Evolutionary conservation across 2,888 invertebrate genomes (phyloP), one percentile per base, ranked within the genome.

Genomic region (Andrena minutula): DNA sequence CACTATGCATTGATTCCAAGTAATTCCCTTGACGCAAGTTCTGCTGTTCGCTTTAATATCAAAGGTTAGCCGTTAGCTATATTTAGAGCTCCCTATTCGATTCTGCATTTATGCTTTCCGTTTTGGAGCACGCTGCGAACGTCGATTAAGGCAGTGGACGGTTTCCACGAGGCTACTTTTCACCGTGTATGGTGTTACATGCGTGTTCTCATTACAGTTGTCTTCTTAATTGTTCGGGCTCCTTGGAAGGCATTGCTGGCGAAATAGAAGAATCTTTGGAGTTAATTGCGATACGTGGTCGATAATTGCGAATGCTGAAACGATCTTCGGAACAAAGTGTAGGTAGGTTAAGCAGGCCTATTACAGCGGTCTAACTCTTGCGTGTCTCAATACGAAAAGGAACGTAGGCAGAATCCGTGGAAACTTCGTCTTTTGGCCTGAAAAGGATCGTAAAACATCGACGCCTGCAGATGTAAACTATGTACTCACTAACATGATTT

Each of bases 131-230:
- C 32, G 28, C 10, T 20, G 53, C 35, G 12, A 53, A 30, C 35
- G 68, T 30, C 53, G 51, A 35, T 53, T 68, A 68, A 68, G 68
- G 68, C 23, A 53, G 32, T 8, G 23, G 12, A 26, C 28, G 51
- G 51, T 66, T 30, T 56, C 30, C 12, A 30, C 8, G 30, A 12
- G 23, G 6, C 30, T 51, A 12, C 51, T 66, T 28, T 7, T 28
- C 16, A n/a, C 35, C 68, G 4, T 68, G 20, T 68, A 68, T 35
- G 53, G 68, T 12, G 23, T 35, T 7, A 16, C n/a, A 16, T 1
- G n/a, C 60, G 30, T 6, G n/a, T 20, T 23, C 35, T 16, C 30
- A 23, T 53, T 32, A 30, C 68, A 16, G 30, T 12, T 32, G 23
- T 66, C 28, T 51, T 35, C 53, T 53, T 53, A 16, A 68, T 35